Evolutionary conservation across 2,797 vertebrate species (phyloP).

Genomic region (Myotis daubentonii): DNA sequence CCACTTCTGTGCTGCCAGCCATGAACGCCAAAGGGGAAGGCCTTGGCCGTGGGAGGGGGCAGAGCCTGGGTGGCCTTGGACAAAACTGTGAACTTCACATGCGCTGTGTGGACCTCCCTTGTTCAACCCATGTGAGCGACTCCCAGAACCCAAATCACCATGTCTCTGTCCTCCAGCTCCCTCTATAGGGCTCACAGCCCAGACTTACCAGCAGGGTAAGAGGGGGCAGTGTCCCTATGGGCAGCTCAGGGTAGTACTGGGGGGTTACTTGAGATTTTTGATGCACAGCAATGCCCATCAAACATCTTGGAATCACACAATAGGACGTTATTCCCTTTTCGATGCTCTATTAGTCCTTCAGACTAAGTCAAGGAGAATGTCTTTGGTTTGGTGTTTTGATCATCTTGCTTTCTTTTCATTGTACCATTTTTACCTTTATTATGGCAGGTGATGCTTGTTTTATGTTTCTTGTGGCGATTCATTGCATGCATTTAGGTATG

Average conservation of each 20-base stretch:
- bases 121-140: fast-evolving
- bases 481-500: background rate
- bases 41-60: background rate
- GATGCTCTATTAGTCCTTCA: background rate
- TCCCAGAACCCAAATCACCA: background rate
- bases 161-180: background rate
- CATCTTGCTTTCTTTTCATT: background rate
- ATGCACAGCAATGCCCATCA: background rate
- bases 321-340: background rate
- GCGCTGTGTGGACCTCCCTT: fast-evolving
- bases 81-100: background rate
- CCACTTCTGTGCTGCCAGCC: background rate
- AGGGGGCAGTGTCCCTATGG: background rate
- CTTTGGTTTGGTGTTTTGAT: background rate
- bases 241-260: background rate
- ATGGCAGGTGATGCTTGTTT: background rate
- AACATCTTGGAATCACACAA: background rate
- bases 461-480: background rate
- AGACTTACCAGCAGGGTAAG: background rate
- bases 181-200: background rate
- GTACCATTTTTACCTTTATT: background rate
- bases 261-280: background rate
- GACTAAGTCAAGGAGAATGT: background rate
- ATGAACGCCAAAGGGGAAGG: background rate
- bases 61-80: background rate